Conservation (phyloP, 2,797 vertebrate genomes). For the Pseudomugil gertrudae region DNA sequence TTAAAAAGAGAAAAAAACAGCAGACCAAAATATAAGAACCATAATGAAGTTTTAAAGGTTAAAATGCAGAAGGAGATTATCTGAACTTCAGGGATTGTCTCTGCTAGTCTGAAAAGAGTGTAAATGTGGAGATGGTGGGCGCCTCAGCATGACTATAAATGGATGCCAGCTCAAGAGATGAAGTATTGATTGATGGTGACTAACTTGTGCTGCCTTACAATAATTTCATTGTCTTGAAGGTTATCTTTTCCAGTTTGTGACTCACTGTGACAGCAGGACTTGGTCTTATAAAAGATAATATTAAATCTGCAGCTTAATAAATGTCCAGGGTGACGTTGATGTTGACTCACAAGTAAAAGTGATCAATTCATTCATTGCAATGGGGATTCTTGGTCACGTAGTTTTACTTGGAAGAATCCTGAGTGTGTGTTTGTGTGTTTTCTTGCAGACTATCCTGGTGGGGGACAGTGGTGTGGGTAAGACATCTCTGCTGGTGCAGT, state of each 20-base stretch:
- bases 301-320: conserved; percentile 19
- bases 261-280: conserved; percentile 14
- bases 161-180: conserved; percentile 21
- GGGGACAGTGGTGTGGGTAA: conserved; percentile 96
- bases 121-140: not conserved
- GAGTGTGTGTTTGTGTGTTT: conserved; percentile 20
- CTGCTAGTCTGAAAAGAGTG: no score
- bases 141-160: conserved; percentile 20
- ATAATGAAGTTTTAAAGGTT: no score
- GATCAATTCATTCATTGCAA: no score
- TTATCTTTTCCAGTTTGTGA: conserved; percentile 48
- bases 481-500: conserved; percentile 94
- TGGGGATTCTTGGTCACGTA: no score
- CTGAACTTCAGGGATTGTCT: no score
- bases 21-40: no score
- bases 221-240: conserved; percentile 42
- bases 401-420: not conserved
- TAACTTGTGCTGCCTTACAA: no score
- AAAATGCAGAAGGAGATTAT: no score
- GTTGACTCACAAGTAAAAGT: conserved; percentile 41
- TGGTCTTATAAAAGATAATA: conserved; percentile 25
- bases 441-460: conserved; percentile 90
- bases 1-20: no score
- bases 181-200: conserved; percentile 39
- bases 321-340: conserved; percentile 37